Evolutionary conservation across 2,113 vertebrate species (phyloP).

Genomic region (Tetrao urogallus): DNA sequence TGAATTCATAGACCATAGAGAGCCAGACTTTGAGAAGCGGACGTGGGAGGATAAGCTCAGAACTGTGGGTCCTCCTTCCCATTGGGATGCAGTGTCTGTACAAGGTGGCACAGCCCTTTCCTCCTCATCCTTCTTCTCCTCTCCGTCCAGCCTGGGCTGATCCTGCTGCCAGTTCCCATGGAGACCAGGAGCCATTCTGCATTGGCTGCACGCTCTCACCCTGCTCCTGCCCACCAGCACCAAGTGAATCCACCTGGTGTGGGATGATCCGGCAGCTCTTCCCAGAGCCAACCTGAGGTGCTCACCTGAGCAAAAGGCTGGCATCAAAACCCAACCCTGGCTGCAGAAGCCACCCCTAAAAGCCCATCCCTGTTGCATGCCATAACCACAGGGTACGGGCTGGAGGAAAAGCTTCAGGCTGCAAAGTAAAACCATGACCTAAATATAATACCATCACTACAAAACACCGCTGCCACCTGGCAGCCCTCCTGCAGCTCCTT

Average conservation of each 20-base stretch:
- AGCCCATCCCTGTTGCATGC: background rate
- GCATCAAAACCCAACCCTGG: background rate
- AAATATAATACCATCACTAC: background rate
- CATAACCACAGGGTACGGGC: background rate
- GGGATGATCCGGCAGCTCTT: fast-evolving
- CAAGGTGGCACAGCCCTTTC: background rate
- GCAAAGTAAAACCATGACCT: background rate
- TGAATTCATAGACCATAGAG: background rate
- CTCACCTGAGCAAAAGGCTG: fast-evolving
- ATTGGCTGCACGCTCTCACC: background rate
- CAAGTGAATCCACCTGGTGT: background rate
- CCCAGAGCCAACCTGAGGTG: background rate
- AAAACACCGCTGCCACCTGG: background rate
- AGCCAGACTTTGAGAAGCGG: background rate
- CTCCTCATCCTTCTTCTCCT: background rate
- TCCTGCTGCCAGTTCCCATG: conserved; percentile 77
- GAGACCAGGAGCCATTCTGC: conserved; percentile 51
- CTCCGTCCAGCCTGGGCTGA: background rate
- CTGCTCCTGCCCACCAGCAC: background rate
- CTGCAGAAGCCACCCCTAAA: background rate
- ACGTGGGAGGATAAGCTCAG: background rate
- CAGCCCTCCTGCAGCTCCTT: background rate
- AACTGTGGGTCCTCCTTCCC: background rate
- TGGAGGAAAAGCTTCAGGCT: background rate
- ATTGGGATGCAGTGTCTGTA: fast-evolving